Percentiles rank a stretch among this genome's conserved stretches.
Evolutionary conservation across 2,113 vertebrate genomes (phyloP).

Genomic region (Gallinago undulata): DNA sequence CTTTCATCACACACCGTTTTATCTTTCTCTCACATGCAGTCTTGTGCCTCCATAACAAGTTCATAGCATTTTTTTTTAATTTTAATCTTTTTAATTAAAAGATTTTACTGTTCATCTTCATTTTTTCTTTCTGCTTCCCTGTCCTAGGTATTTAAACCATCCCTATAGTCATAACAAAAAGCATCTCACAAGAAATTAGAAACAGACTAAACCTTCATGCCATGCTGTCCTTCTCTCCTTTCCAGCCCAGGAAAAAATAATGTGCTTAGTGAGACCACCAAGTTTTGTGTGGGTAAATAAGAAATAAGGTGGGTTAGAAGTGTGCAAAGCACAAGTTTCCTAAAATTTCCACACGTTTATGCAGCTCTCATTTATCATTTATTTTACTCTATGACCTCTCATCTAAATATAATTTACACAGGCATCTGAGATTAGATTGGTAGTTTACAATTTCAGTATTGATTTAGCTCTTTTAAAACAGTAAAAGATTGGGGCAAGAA

Average conservation of each 20-base stretch:
- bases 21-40: neutral
- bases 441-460: slow-evolving; percentile 26
- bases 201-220: neutral
- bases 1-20: neutral
- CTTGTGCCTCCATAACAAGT: neutral
- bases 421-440: slow-evolving; percentile 17
- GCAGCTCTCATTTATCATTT: neutral
- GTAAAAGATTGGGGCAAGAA: neutral
- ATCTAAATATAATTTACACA: neutral
- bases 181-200: neutral
- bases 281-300: neutral
- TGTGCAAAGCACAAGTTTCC: neutral
- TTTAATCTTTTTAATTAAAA: neutral
- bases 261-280: neutral
- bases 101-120: neutral
- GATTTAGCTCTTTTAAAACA: neutral
- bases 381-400: slow-evolving; percentile 27
- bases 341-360: slow-evolving; percentile 25
- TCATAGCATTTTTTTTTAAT: neutral
- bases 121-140: neutral
- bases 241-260: neutral
- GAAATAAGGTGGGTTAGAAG: neutral
- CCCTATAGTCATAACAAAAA: neutral
- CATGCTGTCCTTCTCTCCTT: neutral
- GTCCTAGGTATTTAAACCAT: neutral